Conservation (phyloP, 2,797 vertebrate species). For the Neosilurus mollespiculum region DNA sequence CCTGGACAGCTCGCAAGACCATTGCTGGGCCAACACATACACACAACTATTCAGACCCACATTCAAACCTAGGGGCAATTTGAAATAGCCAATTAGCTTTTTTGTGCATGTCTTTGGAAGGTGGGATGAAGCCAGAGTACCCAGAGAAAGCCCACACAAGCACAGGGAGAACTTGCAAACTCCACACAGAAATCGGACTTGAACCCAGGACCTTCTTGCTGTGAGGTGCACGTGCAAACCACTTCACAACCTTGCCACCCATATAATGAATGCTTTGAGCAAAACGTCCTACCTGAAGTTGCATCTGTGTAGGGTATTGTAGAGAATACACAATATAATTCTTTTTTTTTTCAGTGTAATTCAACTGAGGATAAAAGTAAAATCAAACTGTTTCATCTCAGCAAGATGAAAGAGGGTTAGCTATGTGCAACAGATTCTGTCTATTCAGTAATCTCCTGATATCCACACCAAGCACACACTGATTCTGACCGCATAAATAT, state of each 20-base stretch:
- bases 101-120: too few relatives aligned
- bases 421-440: not conserved
- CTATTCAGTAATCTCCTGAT: slow-evolving; percentile 15
- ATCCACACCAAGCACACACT: not conserved
- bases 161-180: too few relatives aligned
- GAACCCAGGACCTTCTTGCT: too few relatives aligned
- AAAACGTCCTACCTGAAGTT: slow-evolving; percentile 33
- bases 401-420: slow-evolving; percentile 20
- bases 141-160: too few relatives aligned
- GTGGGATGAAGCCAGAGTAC: too few relatives aligned
- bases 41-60: too few relatives aligned
- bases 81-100: too few relatives aligned
- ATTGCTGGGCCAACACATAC: too few relatives aligned
- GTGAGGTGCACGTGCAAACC: too few relatives aligned
- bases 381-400: slow-evolving; percentile 18
- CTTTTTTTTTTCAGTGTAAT: not conserved
- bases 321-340: not conserved
- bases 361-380: slow-evolving; percentile 29
- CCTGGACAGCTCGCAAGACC: too few relatives aligned
- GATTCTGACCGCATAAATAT: not conserved
- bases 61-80: too few relatives aligned
- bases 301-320: slow-evolving; percentile 1
- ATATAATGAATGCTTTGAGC: slow-evolving; percentile 46
- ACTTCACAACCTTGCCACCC: not conserved
- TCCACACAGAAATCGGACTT: too few relatives aligned